phyloP scores from a whole-genome alignment of 2,888 invertebrate genomes.

The Desoria tigrina region DNA sequence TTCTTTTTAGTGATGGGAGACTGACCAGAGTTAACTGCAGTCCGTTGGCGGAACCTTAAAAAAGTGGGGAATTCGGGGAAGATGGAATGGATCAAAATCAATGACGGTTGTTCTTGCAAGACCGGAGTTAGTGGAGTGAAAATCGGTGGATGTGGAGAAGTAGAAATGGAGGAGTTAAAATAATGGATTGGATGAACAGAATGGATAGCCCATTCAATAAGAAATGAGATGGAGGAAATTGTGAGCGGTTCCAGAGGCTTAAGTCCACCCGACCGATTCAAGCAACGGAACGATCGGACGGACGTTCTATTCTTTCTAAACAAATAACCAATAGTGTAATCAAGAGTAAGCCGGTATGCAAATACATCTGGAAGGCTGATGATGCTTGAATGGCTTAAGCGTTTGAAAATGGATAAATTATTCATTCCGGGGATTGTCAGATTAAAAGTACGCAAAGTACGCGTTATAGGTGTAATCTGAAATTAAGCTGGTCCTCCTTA shows the following conservation, averaged over 20 bases:
- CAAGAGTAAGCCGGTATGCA: too few species aligned
- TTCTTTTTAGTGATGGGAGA: constrained; percentile 21
- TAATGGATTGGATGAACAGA: constrained; percentile 24
- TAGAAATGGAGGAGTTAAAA: constrained; percentile 16
- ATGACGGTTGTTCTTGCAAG: constrained; percentile 9
- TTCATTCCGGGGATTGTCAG: too few species aligned
- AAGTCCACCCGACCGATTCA: too few species aligned
- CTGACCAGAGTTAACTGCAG: constrained; percentile 4
- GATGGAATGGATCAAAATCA: constrained; percentile 26
- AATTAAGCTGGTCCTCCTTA: too few species aligned
- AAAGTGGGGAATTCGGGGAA: not conserved
- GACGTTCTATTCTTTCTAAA: too few species aligned
- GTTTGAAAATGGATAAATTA: too few species aligned
- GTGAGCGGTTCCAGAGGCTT: not conserved
- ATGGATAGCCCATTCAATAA: not conserved
- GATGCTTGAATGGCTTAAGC: too few species aligned
- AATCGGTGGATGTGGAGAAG: constrained; percentile 18
- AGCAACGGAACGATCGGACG: too few species aligned
- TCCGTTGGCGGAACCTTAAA: not conserved
- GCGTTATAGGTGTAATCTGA: too few species aligned
- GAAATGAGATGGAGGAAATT: constrained; percentile 1
- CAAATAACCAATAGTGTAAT: too few species aligned
- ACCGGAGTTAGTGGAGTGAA: constrained; percentile 22
- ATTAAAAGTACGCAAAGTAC: too few species aligned
- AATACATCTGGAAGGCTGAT: too few species aligned